Evolutionary conservation across 1,140 invertebrate genomes (phyloP).

Genomic region (Sitodiplosis mosellana): DNA sequence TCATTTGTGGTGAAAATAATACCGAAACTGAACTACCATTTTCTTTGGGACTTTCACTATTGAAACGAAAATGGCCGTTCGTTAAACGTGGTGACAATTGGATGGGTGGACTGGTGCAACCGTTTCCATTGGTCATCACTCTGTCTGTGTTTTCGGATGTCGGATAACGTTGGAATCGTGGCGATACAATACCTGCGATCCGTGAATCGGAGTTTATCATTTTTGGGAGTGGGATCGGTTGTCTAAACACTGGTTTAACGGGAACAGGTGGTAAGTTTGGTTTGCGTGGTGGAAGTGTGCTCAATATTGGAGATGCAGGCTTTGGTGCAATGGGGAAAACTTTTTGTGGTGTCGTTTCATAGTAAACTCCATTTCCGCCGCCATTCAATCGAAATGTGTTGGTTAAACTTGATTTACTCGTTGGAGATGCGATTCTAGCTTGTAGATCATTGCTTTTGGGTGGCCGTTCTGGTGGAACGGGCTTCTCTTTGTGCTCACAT

Average conservation of each 20-base stretch:
- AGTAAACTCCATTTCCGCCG: slow-evolving; percentile 17
- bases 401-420: slow-evolving; percentile 13
- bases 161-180: slow-evolving; percentile 24
- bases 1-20: slow-evolving; percentile 31
- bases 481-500: slow-evolving; percentile 28
- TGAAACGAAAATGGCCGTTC: slow-evolving; percentile 5
- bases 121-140: not conserved
- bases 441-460: slow-evolving; percentile 32
- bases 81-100: not conserved
- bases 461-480: slow-evolving; percentile 33
- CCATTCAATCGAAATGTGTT: not conserved
- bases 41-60: slow-evolving; percentile 5
- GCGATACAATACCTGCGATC: slow-evolving; percentile 36
- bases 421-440: slow-evolving; percentile 16
- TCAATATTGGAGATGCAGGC: not conserved
- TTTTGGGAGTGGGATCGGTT: slow-evolving; percentile 25
- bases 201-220: slow-evolving; percentile 11
- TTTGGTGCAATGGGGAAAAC: slow-evolving; percentile 21
- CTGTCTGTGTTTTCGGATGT: not conserved
- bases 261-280: slow-evolving; percentile 50
- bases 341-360: slow-evolving; percentile 20
- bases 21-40: slow-evolving; percentile 6
- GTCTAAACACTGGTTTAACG: slow-evolving; percentile 33
- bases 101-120: not conserved
- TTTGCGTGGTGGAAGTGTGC: slow-evolving; percentile 37